A percentile compares a stretch with the other conserved stretches of the same genome.
Conservation (phyloP, 2,113 vertebrate species). For the Coryphaenoides rupestris region DNA sequence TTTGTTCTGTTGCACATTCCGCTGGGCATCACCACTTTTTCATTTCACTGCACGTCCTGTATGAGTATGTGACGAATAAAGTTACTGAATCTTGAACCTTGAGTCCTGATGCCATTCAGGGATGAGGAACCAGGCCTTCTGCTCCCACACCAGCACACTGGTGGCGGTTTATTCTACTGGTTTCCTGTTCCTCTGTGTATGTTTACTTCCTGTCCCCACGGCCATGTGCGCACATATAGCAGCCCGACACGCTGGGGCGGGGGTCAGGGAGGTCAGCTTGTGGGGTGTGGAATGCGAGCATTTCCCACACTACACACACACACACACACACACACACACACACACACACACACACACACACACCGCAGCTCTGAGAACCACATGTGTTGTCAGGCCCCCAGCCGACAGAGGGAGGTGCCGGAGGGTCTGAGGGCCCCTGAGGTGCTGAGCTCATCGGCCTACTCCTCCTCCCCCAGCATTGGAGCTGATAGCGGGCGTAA, state of each 20-base stretch:
- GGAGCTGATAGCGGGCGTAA: conserved; percentile 5
- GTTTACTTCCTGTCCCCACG: conserved; percentile 49
- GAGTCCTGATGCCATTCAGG: conserved; percentile 11
- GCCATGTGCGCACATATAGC: conserved; percentile 40
- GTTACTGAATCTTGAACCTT: conserved; percentile 2
- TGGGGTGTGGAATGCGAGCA: conserved; percentile 59
- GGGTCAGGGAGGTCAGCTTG: conserved; percentile 62
- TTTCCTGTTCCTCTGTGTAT: conserved; percentile 15
- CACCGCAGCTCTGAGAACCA: conserved; percentile 38
- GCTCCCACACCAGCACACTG: conserved; percentile 35
- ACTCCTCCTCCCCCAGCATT: conserved; percentile 4
- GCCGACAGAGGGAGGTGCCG: conserved; percentile 27
- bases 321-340: conserved; percentile 26
- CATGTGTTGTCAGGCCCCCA: conserved; percentile 40
- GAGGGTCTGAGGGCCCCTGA: conserved; percentile 8
- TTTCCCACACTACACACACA: conserved; percentile 58
- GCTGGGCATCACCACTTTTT: neutral
- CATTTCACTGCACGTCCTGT: neutral
- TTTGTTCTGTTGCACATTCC: too few species aligned
- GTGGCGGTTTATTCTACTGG: conserved; percentile 39
- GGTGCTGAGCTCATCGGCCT: conserved; percentile 10
- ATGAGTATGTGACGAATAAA: neutral
- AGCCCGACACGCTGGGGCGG: conserved; percentile 28
- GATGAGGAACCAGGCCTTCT: conserved; percentile 29
- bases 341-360: conserved; percentile 31